phyloP scores from a whole-genome alignment of 2,888 invertebrate species.

The Brachypalpus laphriformis region DNA sequence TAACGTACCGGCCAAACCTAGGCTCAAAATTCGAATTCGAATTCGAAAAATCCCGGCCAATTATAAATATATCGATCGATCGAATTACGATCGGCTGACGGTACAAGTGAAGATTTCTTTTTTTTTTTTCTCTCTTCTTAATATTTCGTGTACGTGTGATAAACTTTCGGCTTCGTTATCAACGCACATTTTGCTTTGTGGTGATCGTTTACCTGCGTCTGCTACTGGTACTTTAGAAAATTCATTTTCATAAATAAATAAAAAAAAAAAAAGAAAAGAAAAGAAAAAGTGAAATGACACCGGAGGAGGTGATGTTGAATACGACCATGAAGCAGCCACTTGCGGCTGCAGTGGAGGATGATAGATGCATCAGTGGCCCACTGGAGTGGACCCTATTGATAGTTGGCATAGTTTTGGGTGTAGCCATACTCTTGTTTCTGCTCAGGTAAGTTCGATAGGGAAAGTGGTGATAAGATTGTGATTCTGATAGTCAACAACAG shows the following conservation, averaged over 20 bases:
- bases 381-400: constrained; percentile 59
- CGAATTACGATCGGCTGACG: constrained; percentile 15
- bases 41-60: constrained; percentile 5
- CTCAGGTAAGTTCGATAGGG: constrained; percentile 65
- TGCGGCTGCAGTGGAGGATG: constrained; percentile 35
- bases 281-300: constrained; percentile 55
- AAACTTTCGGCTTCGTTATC: constrained; percentile 45
- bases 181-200: background rate
- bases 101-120: constrained; percentile 13
- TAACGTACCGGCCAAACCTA: background rate
- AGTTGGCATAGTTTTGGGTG: constrained; percentile 61
- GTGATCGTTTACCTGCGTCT: constrained; percentile 6
- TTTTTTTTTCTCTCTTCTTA: background rate
- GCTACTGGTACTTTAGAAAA: constrained; percentile 7
- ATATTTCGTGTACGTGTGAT: constrained; percentile 42
- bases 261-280: constrained; percentile 11
- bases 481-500: background rate
- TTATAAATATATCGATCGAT: background rate
- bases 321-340: constrained; percentile 31
- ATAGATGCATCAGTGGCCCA: constrained; percentile 62
- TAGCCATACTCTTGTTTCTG: constrained; percentile 59
- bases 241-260: constrained; percentile 6
- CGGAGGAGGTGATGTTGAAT: constrained; percentile 37
- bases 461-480: constrained; percentile 31
- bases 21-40: constrained; percentile 14